Evolutionary conservation across 2,888 invertebrate species (phyloP), one percentile per base, ranked within the genome.

Genomic region (Lathronympha strigana): DNA sequence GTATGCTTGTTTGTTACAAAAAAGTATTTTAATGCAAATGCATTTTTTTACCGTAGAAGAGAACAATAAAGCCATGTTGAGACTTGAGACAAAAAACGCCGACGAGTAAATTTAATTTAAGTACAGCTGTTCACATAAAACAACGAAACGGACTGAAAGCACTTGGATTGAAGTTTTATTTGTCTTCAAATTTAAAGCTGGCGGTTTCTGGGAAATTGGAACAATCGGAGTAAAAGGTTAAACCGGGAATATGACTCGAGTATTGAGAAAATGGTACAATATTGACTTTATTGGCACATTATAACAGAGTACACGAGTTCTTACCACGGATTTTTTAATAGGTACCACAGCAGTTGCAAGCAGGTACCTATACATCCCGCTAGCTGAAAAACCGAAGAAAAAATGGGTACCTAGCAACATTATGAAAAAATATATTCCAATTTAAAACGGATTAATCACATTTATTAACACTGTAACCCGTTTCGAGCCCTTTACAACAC

Each of bases 111-210:
- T 61, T 53, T 23, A 53, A 61, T 61, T 61, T 38, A n/a, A n/a
- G n/a, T n/a, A 13, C 31, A 33, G 17, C 17, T n/a, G 53, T 33
- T 53, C 31, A 53, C 33, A 43, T 38, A 38, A 43, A 53, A 61
- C 28, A 51, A 61, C 61, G 33, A 51, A 23, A 53, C 21, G 3
- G 25, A 21, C 28, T 28, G 40, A 51, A 40, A 61, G 43, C 25
- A 49, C 25, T 60, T 31, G 51, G 38, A n/a, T 60, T 15, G 60
- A 21, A 61, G 23, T 53, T 61, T 38, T 53, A 43, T 45, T 53
- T 61, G 25, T 40, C 40, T 51, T 51, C 40, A 28, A 33, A 61
- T 31, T 33, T 45, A 23, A n/a, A 17, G 43, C 15, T 21, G 21
- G 19, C n/a, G 36, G n/a, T 21, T 36, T 36, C 31, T n/a, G 21